Evolutionary conservation across 2,888 invertebrate genomes (phyloP).

Genomic region (Beris morrisii): DNA sequence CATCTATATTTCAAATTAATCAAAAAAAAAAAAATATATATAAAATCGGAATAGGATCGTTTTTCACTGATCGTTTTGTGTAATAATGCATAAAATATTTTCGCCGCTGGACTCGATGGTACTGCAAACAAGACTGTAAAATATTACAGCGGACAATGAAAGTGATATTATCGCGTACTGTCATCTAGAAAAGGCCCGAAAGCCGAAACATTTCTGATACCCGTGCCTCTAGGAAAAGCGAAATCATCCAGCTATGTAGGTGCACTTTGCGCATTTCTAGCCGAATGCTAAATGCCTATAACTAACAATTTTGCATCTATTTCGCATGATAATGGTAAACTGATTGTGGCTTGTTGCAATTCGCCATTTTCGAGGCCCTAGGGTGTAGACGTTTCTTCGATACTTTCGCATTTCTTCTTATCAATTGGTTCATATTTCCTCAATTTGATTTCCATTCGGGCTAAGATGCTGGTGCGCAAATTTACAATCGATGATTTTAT

Average conservation of each 20-base stretch:
- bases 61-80: too few species aligned
- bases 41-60: too few species aligned
- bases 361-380: conserved; percentile 14
- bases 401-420: conserved; percentile 31
- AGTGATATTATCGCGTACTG: conserved; percentile 27
- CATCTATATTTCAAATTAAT: too few species aligned
- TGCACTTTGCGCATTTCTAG: conserved; percentile 29
- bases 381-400: conserved; percentile 26
- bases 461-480: neutral
- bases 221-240: conserved; percentile 29
- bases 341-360: conserved; percentile 27
- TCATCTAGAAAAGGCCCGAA: conserved; percentile 30
- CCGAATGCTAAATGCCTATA: conserved; percentile 29
- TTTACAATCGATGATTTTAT: too few species aligned
- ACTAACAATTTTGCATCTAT: conserved; percentile 37
- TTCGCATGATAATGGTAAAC: conserved; percentile 39
- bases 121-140: conserved; percentile 24
- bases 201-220: conserved; percentile 22
- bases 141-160: conserved; percentile 27
- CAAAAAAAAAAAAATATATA: too few species aligned
- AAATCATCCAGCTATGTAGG: conserved; percentile 26
- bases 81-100: too few species aligned
- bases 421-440: conserved; percentile 32
- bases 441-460: conserved; percentile 26
- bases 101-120: neutral